A percentile compares a stretch with the other conserved stretches of the same genome.
Evolutionary conservation across 2,888 invertebrate genomes (phyloP).

Genomic region (Copidosoma aretas): DNA sequence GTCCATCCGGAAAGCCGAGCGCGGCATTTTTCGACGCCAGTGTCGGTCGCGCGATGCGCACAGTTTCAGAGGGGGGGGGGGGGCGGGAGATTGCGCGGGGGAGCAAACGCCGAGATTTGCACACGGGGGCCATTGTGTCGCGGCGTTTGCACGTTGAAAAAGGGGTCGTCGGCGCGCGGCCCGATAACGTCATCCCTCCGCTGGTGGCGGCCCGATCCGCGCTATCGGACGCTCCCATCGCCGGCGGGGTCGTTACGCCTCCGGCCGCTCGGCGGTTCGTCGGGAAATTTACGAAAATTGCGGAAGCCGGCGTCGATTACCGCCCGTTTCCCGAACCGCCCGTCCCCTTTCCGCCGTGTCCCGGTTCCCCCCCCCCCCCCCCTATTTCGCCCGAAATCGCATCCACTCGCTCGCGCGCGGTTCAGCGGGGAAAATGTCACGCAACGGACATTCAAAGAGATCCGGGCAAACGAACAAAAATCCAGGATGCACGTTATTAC

Average conservation of each 20-base stretch:
- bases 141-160: neutral
- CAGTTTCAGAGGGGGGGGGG: neutral
- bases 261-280: neutral
- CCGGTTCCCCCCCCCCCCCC: neutral
- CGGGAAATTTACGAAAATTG: conserved; percentile 13
- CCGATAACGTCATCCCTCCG: neutral
- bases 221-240: conserved; percentile 13
- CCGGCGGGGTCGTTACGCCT: conserved; percentile 10
- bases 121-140: neutral
- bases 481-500: too few relatives aligned
- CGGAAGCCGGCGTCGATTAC: neutral
- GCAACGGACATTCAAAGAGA: too few relatives aligned
- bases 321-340: conserved; percentile 1
- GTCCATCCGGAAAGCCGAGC: conserved; percentile 8
- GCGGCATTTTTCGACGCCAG: neutral
- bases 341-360: neutral
- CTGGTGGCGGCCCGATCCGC: conserved; percentile 3
- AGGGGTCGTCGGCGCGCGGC: neutral
- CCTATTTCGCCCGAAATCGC: neutral
- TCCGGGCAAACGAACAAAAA: too few relatives aligned
- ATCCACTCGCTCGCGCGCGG: neutral
- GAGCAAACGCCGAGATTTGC: neutral
- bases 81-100: neutral
- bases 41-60: neutral
- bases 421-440: too few relatives aligned